Evolutionary conservation across 2,797 vertebrate species (phyloP).

Genomic region (Tenualosa ilisha): DNA sequence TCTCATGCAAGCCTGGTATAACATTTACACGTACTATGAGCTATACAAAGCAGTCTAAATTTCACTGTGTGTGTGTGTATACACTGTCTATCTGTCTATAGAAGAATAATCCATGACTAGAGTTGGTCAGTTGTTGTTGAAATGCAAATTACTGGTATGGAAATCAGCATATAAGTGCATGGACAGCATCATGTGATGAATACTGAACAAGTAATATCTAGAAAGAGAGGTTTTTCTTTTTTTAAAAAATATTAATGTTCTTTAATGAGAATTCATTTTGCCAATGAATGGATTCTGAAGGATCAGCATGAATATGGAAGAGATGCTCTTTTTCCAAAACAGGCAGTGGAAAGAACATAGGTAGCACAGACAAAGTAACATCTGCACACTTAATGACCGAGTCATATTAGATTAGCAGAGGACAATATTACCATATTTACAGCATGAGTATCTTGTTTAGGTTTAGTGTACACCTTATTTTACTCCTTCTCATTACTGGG

Average conservation of each 20-base stretch:
- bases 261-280: conserved; percentile 6
- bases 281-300: not conserved
- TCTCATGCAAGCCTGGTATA: not conserved
- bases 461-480: not conserved
- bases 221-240: not conserved
- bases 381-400: conserved; percentile 2
- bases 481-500: not conserved
- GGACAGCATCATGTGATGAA: not conserved
- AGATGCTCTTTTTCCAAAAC: not conserved
- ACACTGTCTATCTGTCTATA: not conserved
- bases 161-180: conserved; percentile 7
- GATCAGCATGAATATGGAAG: conserved; percentile 4
- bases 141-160: not conserved
- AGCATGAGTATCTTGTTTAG: not conserved
- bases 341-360: not conserved
- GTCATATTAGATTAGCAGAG: not conserved
- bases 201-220: not conserved
- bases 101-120: not conserved
- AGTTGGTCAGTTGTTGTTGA: not conserved
- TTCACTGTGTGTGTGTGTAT: not conserved
- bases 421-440: not conserved
- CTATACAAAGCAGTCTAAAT: not conserved
- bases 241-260: not conserved
- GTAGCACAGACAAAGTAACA: conserved; percentile 8
- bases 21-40: not conserved